Base-by-base conservation (phyloP, 2,113 vertebrate genomes). In the Rhombomys opimus region DNA sequence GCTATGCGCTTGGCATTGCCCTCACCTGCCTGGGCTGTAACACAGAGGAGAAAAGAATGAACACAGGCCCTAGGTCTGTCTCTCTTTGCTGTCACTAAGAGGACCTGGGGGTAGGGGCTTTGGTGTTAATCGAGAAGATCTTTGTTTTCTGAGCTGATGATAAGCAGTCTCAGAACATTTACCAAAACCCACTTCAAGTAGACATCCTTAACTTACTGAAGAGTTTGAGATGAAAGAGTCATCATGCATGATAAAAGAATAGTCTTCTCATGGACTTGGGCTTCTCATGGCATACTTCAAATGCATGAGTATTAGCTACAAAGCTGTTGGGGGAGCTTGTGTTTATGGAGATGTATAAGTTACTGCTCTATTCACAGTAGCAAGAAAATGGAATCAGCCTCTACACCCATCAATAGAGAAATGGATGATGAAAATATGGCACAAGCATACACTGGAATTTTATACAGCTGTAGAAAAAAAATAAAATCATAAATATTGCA, bases 281-380 rank as follows among this genome's bases (percentile, higher is more conserved):
- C 90, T 95, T 67, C 41, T n/a, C n/a, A 46, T 22, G 54, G 18
- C 22, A 82, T 84, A 90, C 46, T 46, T 76, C 57, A 17, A 89
- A 38, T 70, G 59, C 57, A 70, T 93, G 23, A 18, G 18, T 30
- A 65, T 65, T 68, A 54, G 84, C 67, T 68, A n/a, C 14, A 81
- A 35, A 67, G 30, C 9, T 89, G 46, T 5, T 46, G 46, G 46
- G 46, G 46, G 46, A 46, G 46, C 63, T 4, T 75, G 8, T 22
- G 6, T 30, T 52, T 76, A 32, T 94, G 46, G 17, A 89, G 12
- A 12, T 63, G 4, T 82, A 2, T 38, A 50, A 32, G 38, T 46
- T 46, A 46, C 61, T 67, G 2, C 17, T 67, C 82, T 86, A 67
- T 32, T 30, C n/a, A 84, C 22, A 63, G 30, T 85, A 46, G 2